A percentile compares a stretch with the other conserved stretches of the same genome.
Evolutionary conservation across 1,140 invertebrate genomes (phyloP).

Genomic region (Chlorops oryzae): DNA sequence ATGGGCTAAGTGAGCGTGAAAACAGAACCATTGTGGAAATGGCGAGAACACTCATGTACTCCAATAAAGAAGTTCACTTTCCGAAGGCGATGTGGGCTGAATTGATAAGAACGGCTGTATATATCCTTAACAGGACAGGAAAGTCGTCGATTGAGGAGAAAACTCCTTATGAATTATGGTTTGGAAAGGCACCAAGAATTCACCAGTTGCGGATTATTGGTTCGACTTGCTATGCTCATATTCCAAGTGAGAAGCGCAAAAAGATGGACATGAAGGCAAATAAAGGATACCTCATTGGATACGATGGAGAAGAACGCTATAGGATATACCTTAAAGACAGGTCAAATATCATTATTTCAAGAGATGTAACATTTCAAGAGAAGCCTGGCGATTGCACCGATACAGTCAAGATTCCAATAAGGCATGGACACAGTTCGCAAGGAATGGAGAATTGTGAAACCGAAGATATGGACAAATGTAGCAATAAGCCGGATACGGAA

Average conservation of each 20-base stretch:
- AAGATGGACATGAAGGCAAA: conserved; percentile 1
- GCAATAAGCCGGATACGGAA: too few species aligned
- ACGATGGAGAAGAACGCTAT: too few species aligned
- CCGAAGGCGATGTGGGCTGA: conserved; percentile 29
- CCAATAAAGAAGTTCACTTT: conserved; percentile 11
- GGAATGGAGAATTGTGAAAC: too few species aligned
- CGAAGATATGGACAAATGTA: too few species aligned
- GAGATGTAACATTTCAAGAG: too few species aligned
- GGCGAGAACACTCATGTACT: conserved; percentile 26
- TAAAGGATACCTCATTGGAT: conserved; percentile 5
- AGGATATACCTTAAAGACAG: too few species aligned
- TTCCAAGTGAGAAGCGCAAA: conserved; percentile 14
- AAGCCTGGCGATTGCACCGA: too few species aligned
- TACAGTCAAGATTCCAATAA: too few species aligned
- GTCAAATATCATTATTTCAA: too few species aligned
- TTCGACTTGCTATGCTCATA: conserved; percentile 14
- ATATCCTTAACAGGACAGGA: conserved; percentile 10
- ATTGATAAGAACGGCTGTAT: conserved; percentile 3
- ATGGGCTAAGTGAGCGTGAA: conserved; percentile 44
- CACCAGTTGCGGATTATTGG: conserved; percentile 13
- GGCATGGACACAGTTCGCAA: too few species aligned
- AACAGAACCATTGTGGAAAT: conserved; percentile 47
- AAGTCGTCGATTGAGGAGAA: conserved; percentile 3
- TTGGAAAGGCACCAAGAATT: conserved; percentile 8
- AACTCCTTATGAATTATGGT: conserved; percentile 3